A percentile compares a stretch with the other conserved stretches of the same genome.
phyloP scores from a whole-genome alignment of 2,797 vertebrate genomes.

The Pantherophis vulpinus region DNA sequence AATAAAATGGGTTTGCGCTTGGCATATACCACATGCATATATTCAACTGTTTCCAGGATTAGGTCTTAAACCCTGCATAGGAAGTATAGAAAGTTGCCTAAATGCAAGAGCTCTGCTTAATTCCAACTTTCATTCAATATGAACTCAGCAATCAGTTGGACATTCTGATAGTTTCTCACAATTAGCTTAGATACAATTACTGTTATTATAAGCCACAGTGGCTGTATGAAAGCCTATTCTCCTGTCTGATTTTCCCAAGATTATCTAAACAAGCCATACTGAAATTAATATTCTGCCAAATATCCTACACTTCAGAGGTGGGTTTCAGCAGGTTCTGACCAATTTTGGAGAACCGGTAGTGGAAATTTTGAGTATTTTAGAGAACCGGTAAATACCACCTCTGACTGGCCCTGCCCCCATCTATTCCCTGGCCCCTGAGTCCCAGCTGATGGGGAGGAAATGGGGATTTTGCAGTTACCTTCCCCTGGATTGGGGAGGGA shows the following conservation, averaged over 20 bases:
- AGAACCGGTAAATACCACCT: too few relatives aligned
- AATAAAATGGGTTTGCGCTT: background rate
- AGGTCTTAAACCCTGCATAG: background rate
- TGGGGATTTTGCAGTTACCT: too few relatives aligned
- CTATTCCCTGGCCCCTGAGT: too few relatives aligned
- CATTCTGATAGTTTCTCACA: background rate
- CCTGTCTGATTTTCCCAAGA: constrained; percentile 33
- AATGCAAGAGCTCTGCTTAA: constrained; percentile 27
- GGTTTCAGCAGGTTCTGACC: too few relatives aligned
- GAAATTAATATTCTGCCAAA: constrained; percentile 41
- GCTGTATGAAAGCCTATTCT: constrained; percentile 34
- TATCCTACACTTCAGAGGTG: background rate
- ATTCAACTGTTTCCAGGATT: background rate
- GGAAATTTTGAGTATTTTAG: too few relatives aligned
- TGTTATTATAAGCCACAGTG: constrained; percentile 32
- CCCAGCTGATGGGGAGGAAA: too few relatives aligned
- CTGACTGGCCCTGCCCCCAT: too few relatives aligned
- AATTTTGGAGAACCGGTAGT: too few relatives aligned
- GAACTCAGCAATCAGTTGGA: background rate
- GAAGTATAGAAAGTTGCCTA: background rate
- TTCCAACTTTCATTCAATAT: constrained; percentile 13
- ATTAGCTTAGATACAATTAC: background rate
- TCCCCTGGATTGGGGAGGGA: too few relatives aligned
- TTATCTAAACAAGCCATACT: constrained; percentile 37
- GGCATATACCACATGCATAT: background rate